Percentiles rank a stretch among this genome's conserved stretches.
Conservation (phyloP, 2,113 vertebrate species). For the Dromaius novaehollandiae region DNA sequence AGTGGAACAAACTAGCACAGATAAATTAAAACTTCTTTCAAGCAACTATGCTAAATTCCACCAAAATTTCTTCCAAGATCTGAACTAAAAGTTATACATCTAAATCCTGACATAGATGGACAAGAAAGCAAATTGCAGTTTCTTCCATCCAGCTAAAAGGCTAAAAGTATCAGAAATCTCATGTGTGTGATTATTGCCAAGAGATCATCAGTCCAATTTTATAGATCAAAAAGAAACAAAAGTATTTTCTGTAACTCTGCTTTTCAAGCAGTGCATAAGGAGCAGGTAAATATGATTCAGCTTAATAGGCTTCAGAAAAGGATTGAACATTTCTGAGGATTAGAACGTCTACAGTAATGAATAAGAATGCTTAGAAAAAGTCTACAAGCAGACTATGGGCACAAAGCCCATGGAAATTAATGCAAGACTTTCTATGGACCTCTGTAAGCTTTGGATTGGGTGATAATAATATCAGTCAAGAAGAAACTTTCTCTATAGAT, state of each 20-base stretch:
- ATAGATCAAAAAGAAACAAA: conserved; percentile 3
- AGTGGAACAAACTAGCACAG: not conserved
- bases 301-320: not conserved
- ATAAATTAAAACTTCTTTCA: not conserved
- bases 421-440: not conserved
- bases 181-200: not conserved
- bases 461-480: not conserved
- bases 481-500: not conserved
- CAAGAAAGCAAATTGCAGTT: not conserved
- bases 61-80: not conserved
- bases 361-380: not conserved
- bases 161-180: not conserved
- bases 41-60: not conserved
- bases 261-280: not conserved
- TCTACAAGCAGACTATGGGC: not conserved
- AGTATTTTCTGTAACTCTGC: not conserved
- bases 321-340: not conserved
- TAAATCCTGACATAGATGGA: not conserved
- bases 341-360: not conserved
- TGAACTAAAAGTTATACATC: not conserved
- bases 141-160: not conserved
- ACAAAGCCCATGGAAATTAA: not conserved
- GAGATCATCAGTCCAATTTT: not conserved
- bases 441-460: not conserved
- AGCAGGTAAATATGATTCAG: not conserved